phyloP scores from a whole-genome alignment of 2,113 vertebrate genomes.

The Sinocyclocheilus maitianheensis region DNA sequence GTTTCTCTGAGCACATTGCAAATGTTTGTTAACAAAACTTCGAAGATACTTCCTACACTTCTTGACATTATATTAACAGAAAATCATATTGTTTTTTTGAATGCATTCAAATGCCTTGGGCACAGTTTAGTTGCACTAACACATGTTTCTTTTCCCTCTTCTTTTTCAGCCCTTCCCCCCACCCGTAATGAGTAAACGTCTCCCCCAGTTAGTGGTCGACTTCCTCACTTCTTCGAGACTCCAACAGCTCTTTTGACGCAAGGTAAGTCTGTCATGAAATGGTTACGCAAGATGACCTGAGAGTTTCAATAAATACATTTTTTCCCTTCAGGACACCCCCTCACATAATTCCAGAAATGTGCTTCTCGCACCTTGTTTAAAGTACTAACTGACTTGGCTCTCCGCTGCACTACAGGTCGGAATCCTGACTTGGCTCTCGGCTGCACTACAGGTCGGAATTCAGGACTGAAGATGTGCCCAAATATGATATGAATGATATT shows the following conservation, averaged over 20 bases:
- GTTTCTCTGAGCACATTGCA: background rate
- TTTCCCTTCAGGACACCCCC: slow-evolving; percentile 13
- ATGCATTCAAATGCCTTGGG: slow-evolving; percentile 39
- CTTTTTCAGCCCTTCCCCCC: slow-evolving; percentile 25
- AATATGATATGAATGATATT: slow-evolving; percentile 60
- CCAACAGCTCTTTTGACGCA: slow-evolving; percentile 27
- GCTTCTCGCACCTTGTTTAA: background rate
- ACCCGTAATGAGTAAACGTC: slow-evolving; percentile 18
- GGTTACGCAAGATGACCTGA: slow-evolving; percentile 33
- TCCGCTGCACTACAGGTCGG: slow-evolving; percentile 4
- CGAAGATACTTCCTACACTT: slow-evolving; percentile 21
- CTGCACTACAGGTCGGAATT: slow-evolving; percentile 15
- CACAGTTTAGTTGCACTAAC: slow-evolving; percentile 46
- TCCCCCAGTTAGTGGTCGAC: background rate
- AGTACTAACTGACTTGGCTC: background rate
- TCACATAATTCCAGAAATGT: background rate
- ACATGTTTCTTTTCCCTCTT: slow-evolving; percentile 50
- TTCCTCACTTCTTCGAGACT: slow-evolving; percentile 1
- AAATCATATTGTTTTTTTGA: slow-evolving; percentile 38
- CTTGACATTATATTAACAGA: slow-evolving; percentile 7
- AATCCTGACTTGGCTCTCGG: background rate
- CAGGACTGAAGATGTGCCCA: slow-evolving; percentile 34
- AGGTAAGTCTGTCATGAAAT: background rate
- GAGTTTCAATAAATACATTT: background rate
- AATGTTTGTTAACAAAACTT: background rate